phyloP scores from a whole-genome alignment of 2,113 vertebrate genomes.

The Astatotilapia flaviijosephi region DNA sequence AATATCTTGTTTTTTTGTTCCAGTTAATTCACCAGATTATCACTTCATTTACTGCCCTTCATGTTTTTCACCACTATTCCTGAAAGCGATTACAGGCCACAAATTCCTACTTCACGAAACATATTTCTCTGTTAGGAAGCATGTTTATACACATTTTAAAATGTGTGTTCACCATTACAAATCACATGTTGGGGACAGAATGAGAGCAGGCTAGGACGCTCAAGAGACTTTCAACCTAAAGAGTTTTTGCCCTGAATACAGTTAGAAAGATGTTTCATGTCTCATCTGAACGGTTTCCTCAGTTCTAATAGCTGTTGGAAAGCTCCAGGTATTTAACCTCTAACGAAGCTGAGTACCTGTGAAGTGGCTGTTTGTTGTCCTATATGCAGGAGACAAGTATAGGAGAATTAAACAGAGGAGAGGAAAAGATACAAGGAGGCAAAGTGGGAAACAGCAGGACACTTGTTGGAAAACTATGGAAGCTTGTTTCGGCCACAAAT shows the following conservation, averaged over 20 bases:
- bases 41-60: background rate
- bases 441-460: rapidly evolving
- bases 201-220: background rate
- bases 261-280: background rate
- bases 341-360: background rate
- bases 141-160: background rate
- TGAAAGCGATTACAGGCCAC: background rate
- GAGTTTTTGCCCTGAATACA: background rate
- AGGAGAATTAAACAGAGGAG: background rate
- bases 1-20: background rate
- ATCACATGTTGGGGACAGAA: background rate
- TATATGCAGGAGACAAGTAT: background rate
- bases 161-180: background rate
- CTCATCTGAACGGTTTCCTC: background rate
- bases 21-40: background rate
- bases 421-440: background rate
- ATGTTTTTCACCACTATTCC: background rate
- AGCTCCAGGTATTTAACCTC: background rate
- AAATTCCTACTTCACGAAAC: background rate
- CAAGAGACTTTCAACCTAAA: background rate
- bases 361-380: background rate
- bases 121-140: background rate
- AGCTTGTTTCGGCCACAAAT: background rate
- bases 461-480: background rate
- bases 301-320: background rate